Conservation (phyloP, 1,140 invertebrate genomes). For the Tetramorium simillimum region DNA sequence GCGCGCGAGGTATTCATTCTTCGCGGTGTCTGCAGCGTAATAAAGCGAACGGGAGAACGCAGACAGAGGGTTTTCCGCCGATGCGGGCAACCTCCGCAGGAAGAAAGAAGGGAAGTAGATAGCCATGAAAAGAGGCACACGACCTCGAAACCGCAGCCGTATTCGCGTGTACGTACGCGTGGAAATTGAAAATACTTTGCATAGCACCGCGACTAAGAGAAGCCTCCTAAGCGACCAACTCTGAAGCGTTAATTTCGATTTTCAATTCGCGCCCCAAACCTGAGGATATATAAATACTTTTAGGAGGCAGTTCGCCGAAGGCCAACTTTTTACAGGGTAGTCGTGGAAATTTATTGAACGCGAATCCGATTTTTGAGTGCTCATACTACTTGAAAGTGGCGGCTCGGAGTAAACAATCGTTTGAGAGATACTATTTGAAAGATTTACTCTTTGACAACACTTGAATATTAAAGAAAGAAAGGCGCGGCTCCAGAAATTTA, state of each 20-base stretch:
- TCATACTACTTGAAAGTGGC: background rate
- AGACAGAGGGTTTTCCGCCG: conserved; percentile 33
- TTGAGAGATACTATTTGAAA: background rate
- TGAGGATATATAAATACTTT: background rate
- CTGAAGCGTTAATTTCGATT: conserved; percentile 38
- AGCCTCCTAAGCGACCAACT: conserved; percentile 7
- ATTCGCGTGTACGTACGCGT: conserved; percentile 23
- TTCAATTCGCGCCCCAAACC: background rate
- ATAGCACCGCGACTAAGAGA: conserved; percentile 61
- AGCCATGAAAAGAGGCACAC: conserved; percentile 58
- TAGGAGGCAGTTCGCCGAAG: too few species aligned
- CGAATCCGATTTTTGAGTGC: background rate
- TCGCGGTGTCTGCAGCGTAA: conserved; percentile 56
- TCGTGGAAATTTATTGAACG: background rate
- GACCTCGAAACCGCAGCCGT: conserved; percentile 34
- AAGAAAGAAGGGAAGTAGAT: conserved; percentile 50
- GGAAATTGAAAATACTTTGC: conserved; percentile 78
- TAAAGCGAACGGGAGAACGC: conserved; percentile 57
- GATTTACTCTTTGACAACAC: background rate
- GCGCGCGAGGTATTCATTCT: conserved; percentile 45
- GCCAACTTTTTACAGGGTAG: too few species aligned
- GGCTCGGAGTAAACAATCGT: background rate
- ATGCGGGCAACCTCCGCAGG: conserved; percentile 49
- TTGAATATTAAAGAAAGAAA: background rate
- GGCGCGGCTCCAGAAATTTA: background rate